Evolutionary conservation across 2,888 invertebrate species (phyloP).

Genomic region (Hypercompe scribonia): DNA sequence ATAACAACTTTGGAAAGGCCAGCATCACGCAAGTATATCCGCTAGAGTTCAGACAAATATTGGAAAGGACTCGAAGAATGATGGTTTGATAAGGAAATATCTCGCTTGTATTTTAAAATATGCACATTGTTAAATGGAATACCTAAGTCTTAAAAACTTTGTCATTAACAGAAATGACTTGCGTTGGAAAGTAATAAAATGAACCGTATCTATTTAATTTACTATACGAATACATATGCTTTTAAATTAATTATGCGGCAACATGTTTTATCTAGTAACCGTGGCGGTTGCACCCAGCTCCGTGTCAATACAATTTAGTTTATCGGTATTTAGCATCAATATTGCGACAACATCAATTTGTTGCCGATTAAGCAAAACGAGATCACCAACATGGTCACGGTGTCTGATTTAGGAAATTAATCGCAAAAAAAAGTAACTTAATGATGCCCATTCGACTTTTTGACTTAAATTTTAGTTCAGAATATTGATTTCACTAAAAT

Average conservation of each 20-base stretch:
- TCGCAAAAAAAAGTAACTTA: slow-evolving; percentile 31
- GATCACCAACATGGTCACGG: slow-evolving; percentile 39
- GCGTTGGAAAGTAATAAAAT: not conserved
- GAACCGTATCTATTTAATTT: not conserved
- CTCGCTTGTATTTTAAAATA: too few relatives aligned
- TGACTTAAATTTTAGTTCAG: slow-evolving; percentile 25
- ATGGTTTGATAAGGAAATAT: too few relatives aligned
- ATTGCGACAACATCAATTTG: slow-evolving; percentile 49
- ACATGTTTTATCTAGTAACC: slow-evolving; percentile 6
- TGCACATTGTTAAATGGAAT: too few relatives aligned
- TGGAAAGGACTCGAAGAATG: too few relatives aligned
- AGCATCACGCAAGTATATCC: not conserved
- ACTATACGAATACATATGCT: not conserved
- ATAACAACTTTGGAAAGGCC: not conserved
- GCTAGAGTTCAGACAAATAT: not conserved
- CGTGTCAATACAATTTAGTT: slow-evolving; percentile 50
- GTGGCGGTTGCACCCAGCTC: slow-evolving; percentile 27
- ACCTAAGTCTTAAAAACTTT: not conserved
- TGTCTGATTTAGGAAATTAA: slow-evolving; percentile 37
- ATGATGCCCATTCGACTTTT: slow-evolving; percentile 11
- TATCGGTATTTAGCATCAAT: slow-evolving; percentile 48
- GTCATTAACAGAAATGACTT: not conserved
- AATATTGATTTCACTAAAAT: not conserved
- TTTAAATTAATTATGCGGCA: not conserved
- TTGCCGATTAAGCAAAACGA: slow-evolving; percentile 42